Evolutionary conservation across 2,888 invertebrate species (phyloP).

Genomic region (Ophion obscuratus): DNA sequence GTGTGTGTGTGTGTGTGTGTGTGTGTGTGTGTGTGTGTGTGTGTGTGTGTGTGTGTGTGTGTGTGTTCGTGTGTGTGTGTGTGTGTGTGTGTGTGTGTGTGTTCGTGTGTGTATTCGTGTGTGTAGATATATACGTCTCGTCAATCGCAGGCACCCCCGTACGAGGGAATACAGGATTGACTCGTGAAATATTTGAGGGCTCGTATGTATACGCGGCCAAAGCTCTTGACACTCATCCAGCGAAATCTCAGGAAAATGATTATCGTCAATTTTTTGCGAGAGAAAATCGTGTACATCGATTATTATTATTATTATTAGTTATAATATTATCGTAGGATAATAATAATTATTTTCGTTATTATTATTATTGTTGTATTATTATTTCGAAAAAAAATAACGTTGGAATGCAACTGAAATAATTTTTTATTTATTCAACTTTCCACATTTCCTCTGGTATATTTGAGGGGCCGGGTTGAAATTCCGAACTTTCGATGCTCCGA

Average conservation of each 20-base stretch:
- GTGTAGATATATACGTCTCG: background rate
- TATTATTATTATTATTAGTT: background rate
- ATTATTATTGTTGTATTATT: background rate
- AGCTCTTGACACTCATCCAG: background rate
- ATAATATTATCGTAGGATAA: no score
- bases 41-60: no score
- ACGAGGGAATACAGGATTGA: slow-evolving; percentile 6
- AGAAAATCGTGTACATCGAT: background rate
- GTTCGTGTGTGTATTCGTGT: no score
- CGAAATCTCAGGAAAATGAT: background rate
- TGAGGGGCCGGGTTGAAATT: no score
- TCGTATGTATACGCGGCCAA: background rate
- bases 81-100: no score
- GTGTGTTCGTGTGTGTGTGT: no score
- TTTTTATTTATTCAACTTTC: background rate
- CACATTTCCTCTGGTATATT: no score
- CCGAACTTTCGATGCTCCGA: no score
- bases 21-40: no score
- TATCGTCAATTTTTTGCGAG: background rate
- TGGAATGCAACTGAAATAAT: background rate
- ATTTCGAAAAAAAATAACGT: background rate
- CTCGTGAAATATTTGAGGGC: background rate
- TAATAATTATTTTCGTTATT: background rate
- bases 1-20: background rate
- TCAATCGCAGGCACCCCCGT: background rate